These are phyloP conservation scores for Latheticus oryzae DNA, from an alignment of 2,888 invertebrate genomes.

Conservation along the genomic window DNA sequence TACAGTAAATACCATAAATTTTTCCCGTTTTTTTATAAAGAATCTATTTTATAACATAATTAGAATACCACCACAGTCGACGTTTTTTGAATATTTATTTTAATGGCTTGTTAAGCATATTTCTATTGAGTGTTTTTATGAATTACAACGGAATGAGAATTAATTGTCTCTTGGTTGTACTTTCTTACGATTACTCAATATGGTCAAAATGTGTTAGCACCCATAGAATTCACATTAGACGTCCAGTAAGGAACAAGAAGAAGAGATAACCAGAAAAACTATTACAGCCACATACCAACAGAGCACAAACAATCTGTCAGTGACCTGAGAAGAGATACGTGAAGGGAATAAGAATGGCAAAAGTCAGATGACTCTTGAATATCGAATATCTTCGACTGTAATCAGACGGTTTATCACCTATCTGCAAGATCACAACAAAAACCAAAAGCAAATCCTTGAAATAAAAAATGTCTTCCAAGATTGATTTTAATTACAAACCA, in stretches of 20 bases:
- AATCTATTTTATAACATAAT: slow-evolving; percentile 34
- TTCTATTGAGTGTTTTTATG: slow-evolving; percentile 24
- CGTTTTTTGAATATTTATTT: slow-evolving; percentile 10
- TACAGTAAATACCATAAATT: slow-evolving; percentile 27
- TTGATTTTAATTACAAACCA: not conserved
- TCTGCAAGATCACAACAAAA: not conserved
- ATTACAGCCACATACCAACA: slow-evolving; percentile 57
- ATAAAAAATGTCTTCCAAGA: not conserved
- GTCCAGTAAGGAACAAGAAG: slow-evolving; percentile 51
- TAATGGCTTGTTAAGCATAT: slow-evolving; percentile 16
- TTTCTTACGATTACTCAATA: slow-evolving; percentile 45
- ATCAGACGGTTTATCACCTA: not conserved
- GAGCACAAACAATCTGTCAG: slow-evolving; percentile 60
- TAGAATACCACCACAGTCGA: slow-evolving; percentile 27
- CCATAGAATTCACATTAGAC: slow-evolving; percentile 52
- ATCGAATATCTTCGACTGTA: slow-evolving; percentile 8
- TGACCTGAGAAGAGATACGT: slow-evolving; percentile 59
- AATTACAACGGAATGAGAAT: slow-evolving; percentile 33
- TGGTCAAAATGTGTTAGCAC: slow-evolving; percentile 49
- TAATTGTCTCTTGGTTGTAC: slow-evolving; percentile 31
- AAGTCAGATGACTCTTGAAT: slow-evolving; percentile 21
- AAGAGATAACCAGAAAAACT: slow-evolving; percentile 50
- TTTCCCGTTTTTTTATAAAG: slow-evolving; percentile 18
- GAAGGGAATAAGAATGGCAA: slow-evolving; percentile 49
- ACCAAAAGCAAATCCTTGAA: not conserved